A percentile compares a stretch with the other conserved stretches of the same genome.
phyloP scores from a whole-genome alignment of 2,797 vertebrate genomes.

The Parauchenoglanis punctatus region DNA sequence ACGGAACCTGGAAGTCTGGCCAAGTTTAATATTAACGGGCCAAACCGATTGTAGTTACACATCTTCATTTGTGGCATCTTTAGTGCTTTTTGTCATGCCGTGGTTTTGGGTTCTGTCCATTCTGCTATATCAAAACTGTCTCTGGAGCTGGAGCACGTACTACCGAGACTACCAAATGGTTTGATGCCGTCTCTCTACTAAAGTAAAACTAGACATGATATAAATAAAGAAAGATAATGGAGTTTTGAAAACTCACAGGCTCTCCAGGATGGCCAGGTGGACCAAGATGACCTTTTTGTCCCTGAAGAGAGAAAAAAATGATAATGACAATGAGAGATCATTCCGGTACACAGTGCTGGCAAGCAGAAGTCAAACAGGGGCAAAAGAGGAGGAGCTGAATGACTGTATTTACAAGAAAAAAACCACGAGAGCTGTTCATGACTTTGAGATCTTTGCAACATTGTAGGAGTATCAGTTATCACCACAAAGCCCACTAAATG shows the following conservation, averaged over 20 bases:
- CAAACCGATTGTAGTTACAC: background rate
- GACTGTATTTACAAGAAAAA: background rate
- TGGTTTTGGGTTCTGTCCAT: conserved; percentile 3
- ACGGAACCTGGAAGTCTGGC: conserved; percentile 1
- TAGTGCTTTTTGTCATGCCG: background rate
- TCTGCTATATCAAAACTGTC: conserved; percentile 21
- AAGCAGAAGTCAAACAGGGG: background rate
- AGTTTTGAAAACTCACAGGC: conserved; percentile 80
- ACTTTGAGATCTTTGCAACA: background rate
- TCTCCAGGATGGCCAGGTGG: conserved; percentile 89
- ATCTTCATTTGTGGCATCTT: conserved; percentile 16
- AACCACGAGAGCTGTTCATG: background rate
- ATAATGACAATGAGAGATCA: background rate
- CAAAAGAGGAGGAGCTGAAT: background rate
- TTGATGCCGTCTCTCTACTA: background rate
- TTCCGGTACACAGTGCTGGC: background rate
- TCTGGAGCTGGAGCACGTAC: conserved; percentile 1
- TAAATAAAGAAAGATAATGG: background rate
- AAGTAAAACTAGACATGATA: background rate
- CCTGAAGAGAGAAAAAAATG: conserved; percentile 66
- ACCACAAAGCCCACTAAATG: conserved; percentile 32
- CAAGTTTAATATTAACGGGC: background rate
- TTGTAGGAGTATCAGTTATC: conserved; percentile 27
- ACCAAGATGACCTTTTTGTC: conserved; percentile 90
- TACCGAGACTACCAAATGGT: background rate